These are phyloP conservation scores for Saccopteryx leptura DNA, from an alignment of 2,113 vertebrate species.

Conservation along the genomic window DNA sequence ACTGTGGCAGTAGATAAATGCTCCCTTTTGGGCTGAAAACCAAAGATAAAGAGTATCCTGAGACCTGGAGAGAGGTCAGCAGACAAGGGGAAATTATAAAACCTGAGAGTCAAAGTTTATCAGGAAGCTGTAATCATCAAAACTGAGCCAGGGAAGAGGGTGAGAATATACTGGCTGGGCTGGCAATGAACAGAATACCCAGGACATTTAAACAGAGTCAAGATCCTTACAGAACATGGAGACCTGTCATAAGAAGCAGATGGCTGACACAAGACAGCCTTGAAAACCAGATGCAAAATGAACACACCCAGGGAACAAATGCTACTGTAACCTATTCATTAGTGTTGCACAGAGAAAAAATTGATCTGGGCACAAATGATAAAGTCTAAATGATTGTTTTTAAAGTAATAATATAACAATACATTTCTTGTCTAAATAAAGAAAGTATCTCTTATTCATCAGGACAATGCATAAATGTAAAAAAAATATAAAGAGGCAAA, in stretches of 20 bases:
- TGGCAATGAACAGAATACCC: slow-evolving; percentile 17
- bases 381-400: background rate
- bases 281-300: slow-evolving; percentile 58
- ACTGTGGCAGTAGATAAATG: background rate
- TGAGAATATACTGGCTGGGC: background rate
- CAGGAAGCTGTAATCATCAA: background rate
- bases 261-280: slow-evolving; percentile 50
- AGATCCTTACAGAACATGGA: slow-evolving; percentile 50
- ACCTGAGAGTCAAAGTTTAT: slow-evolving; percentile 8
- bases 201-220: slow-evolving; percentile 35
- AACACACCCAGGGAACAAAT: background rate
- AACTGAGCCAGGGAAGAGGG: background rate
- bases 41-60: background rate
- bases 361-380: background rate
- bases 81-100: background rate
- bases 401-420: background rate
- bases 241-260: slow-evolving; percentile 53
- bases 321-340: slow-evolving; percentile 2
- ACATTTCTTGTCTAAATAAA: background rate
- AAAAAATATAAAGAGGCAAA: slow-evolving; percentile 24
- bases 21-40: background rate
- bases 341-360: background rate
- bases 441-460: background rate
- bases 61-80: background rate
- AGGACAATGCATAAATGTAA: background rate